Percentiles rank a stretch among this genome's conserved stretches.
phyloP scores from a whole-genome alignment of 1,140 invertebrate genomes.

The Matsumurasca onukii region DNA sequence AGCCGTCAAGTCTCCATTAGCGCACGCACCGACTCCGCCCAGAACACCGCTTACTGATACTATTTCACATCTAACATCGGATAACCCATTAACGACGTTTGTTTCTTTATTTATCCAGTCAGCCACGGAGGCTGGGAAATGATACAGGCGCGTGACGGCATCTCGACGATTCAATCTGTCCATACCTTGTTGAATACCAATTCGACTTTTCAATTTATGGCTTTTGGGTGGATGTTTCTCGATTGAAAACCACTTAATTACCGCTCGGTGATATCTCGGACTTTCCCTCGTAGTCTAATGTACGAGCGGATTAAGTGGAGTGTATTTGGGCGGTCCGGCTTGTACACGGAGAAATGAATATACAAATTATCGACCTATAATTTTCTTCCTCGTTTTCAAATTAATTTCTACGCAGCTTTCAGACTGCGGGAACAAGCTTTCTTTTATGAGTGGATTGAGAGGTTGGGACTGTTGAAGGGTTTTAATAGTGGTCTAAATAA shows the following conservation, averaged over 20 bases:
- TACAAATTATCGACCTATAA: too few species aligned
- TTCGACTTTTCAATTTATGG: conserved; percentile 17
- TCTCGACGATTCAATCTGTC: conserved; percentile 17
- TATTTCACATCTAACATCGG: conserved; percentile 24
- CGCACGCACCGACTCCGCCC: not conserved
- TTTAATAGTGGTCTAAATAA: too few species aligned
- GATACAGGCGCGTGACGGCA: conserved; percentile 19
- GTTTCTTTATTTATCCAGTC: conserved; percentile 20
- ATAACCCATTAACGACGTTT: conserved; percentile 23
- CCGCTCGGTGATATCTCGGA: too few species aligned
- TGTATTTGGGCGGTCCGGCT: too few species aligned
- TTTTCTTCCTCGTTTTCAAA: too few species aligned
- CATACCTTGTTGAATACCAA: conserved; percentile 12
- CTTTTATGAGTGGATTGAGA: too few species aligned
- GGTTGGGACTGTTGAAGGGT: too few species aligned
- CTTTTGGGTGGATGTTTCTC: conserved; percentile 13
- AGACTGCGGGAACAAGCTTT: too few species aligned
- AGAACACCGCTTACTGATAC: conserved; percentile 15
- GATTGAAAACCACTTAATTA: conserved; percentile 12
- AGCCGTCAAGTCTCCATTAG: conserved; percentile 22
- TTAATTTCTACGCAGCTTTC: too few species aligned
- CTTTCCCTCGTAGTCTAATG: too few species aligned
- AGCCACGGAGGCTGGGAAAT: not conserved
- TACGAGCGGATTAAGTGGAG: too few species aligned
- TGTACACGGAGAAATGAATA: too few species aligned